These are phyloP conservation scores for Globodera rostochiensis DNA, from an alignment of 1,140 invertebrate genomes.

Conservation along the genomic window DNA sequence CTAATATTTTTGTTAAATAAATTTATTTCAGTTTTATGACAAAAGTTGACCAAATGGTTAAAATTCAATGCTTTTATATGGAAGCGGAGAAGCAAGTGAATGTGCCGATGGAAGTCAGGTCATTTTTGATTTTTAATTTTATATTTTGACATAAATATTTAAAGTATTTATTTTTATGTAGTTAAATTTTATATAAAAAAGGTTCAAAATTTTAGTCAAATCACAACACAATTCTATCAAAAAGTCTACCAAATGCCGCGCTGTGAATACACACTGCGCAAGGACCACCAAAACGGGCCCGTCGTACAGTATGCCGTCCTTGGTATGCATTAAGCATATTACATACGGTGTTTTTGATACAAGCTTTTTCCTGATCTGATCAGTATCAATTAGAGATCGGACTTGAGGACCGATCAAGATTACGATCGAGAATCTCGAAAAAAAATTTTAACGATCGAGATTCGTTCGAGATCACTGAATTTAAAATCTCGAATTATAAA, in stretches of 20 bases:
- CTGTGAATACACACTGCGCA: constrained; percentile 63
- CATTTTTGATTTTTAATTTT: background rate
- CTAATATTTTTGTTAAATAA: constrained; percentile 13
- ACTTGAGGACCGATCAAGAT: too few species aligned
- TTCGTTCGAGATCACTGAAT: too few species aligned
- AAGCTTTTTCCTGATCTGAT: too few species aligned
- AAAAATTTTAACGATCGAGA: too few species aligned
- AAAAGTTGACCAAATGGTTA: constrained; percentile 64
- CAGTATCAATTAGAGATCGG: too few species aligned
- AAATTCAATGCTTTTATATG: constrained; percentile 66
- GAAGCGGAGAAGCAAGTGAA: constrained; percentile 63
- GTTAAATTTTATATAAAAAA: background rate
- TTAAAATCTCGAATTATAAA: too few species aligned
- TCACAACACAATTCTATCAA: constrained; percentile 64
- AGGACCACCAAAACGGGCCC: constrained; percentile 61
- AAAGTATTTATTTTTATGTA: background rate
- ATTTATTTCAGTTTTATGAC: constrained; percentile 60
- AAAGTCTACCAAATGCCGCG: constrained; percentile 64
- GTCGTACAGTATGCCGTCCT: constrained; percentile 62
- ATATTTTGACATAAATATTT: background rate
- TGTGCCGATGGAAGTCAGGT: constrained; percentile 65
- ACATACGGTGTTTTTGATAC: too few species aligned
- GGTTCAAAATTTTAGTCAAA: constrained; percentile 55
- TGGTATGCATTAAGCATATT: constrained; percentile 23
- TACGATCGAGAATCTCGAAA: too few species aligned